Base-by-base conservation (phyloP, 2,113 vertebrate species). In the Scolopax mira region DNA sequence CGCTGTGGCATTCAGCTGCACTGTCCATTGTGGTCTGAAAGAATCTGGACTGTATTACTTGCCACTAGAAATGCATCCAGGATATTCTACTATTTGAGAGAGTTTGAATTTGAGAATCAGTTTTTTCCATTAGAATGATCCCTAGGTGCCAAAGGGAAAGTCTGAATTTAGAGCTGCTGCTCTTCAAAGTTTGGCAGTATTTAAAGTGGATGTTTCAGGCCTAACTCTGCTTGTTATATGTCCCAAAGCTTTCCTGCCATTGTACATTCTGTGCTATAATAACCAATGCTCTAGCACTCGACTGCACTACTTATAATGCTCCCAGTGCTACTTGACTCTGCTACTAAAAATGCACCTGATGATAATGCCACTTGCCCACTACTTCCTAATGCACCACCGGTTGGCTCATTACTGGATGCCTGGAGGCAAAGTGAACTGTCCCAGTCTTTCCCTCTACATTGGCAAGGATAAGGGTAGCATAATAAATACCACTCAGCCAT, bases 401-500 rank as follows among this genome's bases (percentile, higher is more conserved):
- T 90, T 93, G 96, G 89, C 94, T 97, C 95, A 97, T 97, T 97
- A 97, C 86, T 92, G 96, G 92, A 97, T 97, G 93, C 93, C 95
- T 96, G 69, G 91, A 96, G 94, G 96, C 96, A 91, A 96, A 95
- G 81, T 91, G 92, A 97, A 95, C 94, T 93, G 83, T 95, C 92
- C 94, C 88, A 96, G 74, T 93, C 90, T 90, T 92, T 96, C 83
- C 83, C 28, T 94, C 78, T 64, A 78, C 30, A 4, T 81, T 94
- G 90, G 92, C 71, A 92, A 96, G 89, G 94, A 85, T 85, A 96
- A 93, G 91, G 93, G 66, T 73, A 94, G 81, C 78, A 96, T 96
- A 94, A 97, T 94, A 96, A 95, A 89, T 85, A 85, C 74, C 57
- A 84, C 85, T 94, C 88, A 93, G 74, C 66, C 91, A 73, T 93